Base-by-base conservation (phyloP, 2,888 invertebrate species). In the Atherix ibis region DNA sequence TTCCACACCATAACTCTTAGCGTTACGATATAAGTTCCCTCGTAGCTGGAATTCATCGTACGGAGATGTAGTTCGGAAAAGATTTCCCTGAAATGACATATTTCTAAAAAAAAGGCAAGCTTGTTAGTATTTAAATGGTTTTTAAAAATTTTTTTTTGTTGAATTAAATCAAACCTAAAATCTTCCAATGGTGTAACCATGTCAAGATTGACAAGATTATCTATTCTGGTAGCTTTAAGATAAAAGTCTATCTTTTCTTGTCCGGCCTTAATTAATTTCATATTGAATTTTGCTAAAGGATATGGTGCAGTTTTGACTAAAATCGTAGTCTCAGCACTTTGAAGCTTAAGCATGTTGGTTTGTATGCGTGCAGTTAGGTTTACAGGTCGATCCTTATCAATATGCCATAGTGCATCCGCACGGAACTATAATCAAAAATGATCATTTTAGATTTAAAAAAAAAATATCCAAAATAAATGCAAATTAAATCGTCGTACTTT, bases 21-120 rank as follows among this genome's bases (percentile, higher is more conserved):
- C 55, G 39, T 62, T 62, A 3, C 63, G 52, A 34, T 57, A 60
- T 15, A 68, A 44, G 40, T 55, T 55, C 14, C 67, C 67, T 22
- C 48, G 47, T 4, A 66, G 50, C 24, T 53, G 48, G 27, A 56
- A 56, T 22, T 53, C 47, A 2, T 45, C 46, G 1, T 48, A 46
- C 0, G 37, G 41, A 4, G 41, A 38, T n/a, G n/a, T n/a, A n/a
- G n/a, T n/a, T n/a, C n/a, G n/a, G n/a, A n/a, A n/a, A n/a, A n/a
- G n/a, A n/a, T n/a, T n/a, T n/a, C n/a, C n/a, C n/a, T n/a, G n/a
- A n/a, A n/a, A 46, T 5, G 58, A 56, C 5, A 63, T 48, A 36
- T 62, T 58, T 8, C 54, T 47, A 40, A 46, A n/a, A n/a, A n/a
- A n/a, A n/a, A n/a, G n/a, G n/a, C n/a, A n/a, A n/a, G n/a, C n/a